These are phyloP conservation scores for Gibbula magus DNA, from an alignment of 2,888 invertebrate genomes.

Conservation along the genomic window DNA sequence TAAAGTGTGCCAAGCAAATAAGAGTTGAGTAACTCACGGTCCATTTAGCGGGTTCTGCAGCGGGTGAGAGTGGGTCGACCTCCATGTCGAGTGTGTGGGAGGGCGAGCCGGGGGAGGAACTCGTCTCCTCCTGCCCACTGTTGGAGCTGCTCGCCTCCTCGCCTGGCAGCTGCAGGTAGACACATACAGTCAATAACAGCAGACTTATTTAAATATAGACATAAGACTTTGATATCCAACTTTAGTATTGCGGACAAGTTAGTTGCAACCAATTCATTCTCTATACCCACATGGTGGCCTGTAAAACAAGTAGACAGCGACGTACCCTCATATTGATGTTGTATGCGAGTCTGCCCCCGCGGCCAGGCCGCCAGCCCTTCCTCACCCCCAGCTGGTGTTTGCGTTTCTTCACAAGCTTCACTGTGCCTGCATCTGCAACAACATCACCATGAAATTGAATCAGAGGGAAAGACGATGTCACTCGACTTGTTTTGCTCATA, in stretches of 20 bases:
- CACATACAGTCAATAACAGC: no score
- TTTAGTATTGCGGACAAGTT: neutral
- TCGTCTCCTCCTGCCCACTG: slow-evolving; percentile 61
- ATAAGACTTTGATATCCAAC: no score
- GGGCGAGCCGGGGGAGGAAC: slow-evolving; percentile 65
- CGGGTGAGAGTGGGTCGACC: slow-evolving; percentile 45
- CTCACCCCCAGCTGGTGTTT: slow-evolving; percentile 45
- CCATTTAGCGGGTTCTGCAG: slow-evolving; percentile 65
- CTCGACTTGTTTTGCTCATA: no score
- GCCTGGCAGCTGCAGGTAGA: slow-evolving; percentile 32
- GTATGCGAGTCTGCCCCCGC: slow-evolving; percentile 44
- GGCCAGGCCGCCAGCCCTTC: slow-evolving; percentile 51
- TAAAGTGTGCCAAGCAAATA: neutral
- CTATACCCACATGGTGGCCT: no score
- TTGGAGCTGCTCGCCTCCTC: slow-evolving; percentile 63
- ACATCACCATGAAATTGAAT: no score
- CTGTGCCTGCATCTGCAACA: slow-evolving; percentile 8
- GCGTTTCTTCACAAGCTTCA: slow-evolving; percentile 46
- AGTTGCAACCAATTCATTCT: no score
- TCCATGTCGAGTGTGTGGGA: slow-evolving; percentile 54
- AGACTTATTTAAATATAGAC: no score
- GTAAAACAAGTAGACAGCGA: no score
- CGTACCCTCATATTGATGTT: slow-evolving; percentile 33
- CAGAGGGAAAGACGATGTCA: no score
- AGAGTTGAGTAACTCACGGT: slow-evolving; percentile 56